phyloP scores from a whole-genome alignment of 2,797 vertebrate genomes.

The Dicrostonyx torquatus region DNA sequence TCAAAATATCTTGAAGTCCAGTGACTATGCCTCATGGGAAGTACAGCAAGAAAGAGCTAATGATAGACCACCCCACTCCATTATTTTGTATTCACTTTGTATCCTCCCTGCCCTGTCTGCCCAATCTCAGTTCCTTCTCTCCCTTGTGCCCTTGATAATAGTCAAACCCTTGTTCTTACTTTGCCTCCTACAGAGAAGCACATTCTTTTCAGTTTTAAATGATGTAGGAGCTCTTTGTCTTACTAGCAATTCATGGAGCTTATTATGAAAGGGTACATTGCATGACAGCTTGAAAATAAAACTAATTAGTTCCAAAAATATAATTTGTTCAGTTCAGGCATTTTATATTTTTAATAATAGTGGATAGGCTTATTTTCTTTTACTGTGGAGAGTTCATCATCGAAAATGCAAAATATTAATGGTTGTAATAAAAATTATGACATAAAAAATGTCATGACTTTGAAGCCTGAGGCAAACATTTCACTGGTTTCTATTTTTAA shows the following conservation, averaged over 20 bases:
- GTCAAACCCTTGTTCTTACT: constrained; percentile 54
- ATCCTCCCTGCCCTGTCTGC: background rate
- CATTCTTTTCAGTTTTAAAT: constrained; percentile 69
- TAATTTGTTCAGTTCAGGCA: constrained; percentile 16
- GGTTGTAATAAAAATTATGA: constrained; percentile 49
- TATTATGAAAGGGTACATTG: constrained; percentile 66
- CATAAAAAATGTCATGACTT: constrained; percentile 64
- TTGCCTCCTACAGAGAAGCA: constrained; percentile 58
- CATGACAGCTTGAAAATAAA: constrained; percentile 62
- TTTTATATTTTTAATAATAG: constrained; percentile 49
- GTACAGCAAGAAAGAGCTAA: background rate
- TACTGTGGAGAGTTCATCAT: background rate
- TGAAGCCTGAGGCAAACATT: constrained; percentile 24
- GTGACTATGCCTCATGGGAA: background rate
- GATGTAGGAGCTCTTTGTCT: constrained; percentile 64
- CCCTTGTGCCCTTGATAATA: constrained; percentile 33
- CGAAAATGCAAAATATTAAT: background rate
- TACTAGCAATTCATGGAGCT: constrained; percentile 53
- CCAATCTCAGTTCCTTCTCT: background rate
- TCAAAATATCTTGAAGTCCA: background rate
- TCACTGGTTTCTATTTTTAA: constrained; percentile 35
- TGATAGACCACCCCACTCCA: background rate
- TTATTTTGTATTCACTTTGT: constrained; percentile 2
- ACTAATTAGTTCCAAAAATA: constrained; percentile 43
- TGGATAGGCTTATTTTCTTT: background rate